Percentiles rank a stretch among this genome's conserved stretches.
Conservation (phyloP, 2,797 vertebrate species). For the Gobionotothen gibberifrons region DNA sequence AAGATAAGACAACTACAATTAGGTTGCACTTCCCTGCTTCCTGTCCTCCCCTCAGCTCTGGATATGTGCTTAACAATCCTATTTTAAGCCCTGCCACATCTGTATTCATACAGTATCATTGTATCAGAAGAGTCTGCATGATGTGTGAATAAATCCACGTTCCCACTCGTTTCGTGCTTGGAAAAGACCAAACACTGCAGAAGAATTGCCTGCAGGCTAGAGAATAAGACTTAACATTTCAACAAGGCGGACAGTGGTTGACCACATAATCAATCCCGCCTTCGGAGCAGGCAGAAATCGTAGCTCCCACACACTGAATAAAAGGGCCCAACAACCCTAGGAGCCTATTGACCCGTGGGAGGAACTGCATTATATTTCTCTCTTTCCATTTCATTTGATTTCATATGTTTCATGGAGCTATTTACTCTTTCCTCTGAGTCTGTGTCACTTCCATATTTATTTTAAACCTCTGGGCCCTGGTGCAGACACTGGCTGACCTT, state of each 20-base stretch:
- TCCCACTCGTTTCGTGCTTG: conserved; percentile 32
- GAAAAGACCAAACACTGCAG: conserved; percentile 47
- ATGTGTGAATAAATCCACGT: conserved; percentile 60
- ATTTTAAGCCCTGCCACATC: conserved; percentile 64
- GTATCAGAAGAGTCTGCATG: conserved; percentile 52
- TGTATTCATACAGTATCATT: conserved; percentile 66
- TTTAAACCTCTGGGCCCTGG: conserved; percentile 83
- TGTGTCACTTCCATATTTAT: conserved; percentile 84
- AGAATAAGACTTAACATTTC: conserved; percentile 69
- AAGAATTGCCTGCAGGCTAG: conserved; percentile 46
- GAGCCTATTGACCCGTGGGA: conserved; percentile 63
- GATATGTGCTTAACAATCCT: conserved; percentile 51
- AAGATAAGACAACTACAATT: conserved; percentile 84
- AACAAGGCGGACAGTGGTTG: conserved; percentile 60
- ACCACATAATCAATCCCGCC: conserved; percentile 68
- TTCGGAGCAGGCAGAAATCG: conserved; percentile 43
- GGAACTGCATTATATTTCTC: conserved; percentile 74
- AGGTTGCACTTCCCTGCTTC: conserved; percentile 69
- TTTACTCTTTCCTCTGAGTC: conserved; percentile 82
- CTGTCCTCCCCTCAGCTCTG: conserved; percentile 42
- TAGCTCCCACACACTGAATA: conserved; percentile 44
- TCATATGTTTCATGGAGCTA: conserved; percentile 79
- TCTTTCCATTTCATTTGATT: conserved; percentile 82
- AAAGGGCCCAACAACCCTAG: conserved; percentile 52
- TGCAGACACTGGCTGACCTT: conserved; percentile 85